phyloP scores from a whole-genome alignment of 2,797 vertebrate genomes.

The Schizothorax lantsangensis region DNA sequence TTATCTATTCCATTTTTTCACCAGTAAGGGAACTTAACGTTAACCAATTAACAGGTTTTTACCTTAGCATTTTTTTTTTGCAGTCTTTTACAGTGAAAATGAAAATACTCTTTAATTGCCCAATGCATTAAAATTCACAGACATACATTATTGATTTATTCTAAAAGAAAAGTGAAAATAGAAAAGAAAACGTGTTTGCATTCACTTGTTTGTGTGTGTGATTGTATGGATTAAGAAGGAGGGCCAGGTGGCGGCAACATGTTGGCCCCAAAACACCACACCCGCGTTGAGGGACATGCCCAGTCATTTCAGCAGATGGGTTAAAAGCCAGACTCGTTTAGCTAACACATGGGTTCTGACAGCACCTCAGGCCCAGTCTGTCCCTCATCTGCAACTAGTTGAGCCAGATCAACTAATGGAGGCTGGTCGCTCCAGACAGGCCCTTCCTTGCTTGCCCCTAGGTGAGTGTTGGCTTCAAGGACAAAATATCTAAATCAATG shows the following conservation, averaged over 20 bases:
- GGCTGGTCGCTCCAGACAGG: slow-evolving; percentile 35
- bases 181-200: neutral
- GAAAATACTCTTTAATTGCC: neutral
- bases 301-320: slow-evolving; percentile 63
- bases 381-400: slow-evolving; percentile 52
- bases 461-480: slow-evolving; percentile 49
- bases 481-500: slow-evolving; percentile 45
- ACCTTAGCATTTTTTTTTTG: neutral
- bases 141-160: neutral
- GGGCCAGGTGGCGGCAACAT: slow-evolving; percentile 55
- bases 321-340: slow-evolving; percentile 50
- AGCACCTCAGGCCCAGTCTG: slow-evolving; percentile 48
- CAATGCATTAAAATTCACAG: neutral
- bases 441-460: slow-evolving; percentile 48
- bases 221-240: slow-evolving; percentile 27
- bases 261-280: slow-evolving; percentile 49
- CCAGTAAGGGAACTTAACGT: neutral
- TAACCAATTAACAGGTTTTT: neutral
- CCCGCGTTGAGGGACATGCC: slow-evolving; percentile 52
- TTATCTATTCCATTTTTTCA: neutral
- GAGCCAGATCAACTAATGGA: slow-evolving; percentile 50
- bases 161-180: neutral
- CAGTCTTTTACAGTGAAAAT: neutral
- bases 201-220: neutral
- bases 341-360: slow-evolving; percentile 59